Evolutionary conservation across 2,888 invertebrate species (phyloP).

Genomic region (Polia nebulosa): DNA sequence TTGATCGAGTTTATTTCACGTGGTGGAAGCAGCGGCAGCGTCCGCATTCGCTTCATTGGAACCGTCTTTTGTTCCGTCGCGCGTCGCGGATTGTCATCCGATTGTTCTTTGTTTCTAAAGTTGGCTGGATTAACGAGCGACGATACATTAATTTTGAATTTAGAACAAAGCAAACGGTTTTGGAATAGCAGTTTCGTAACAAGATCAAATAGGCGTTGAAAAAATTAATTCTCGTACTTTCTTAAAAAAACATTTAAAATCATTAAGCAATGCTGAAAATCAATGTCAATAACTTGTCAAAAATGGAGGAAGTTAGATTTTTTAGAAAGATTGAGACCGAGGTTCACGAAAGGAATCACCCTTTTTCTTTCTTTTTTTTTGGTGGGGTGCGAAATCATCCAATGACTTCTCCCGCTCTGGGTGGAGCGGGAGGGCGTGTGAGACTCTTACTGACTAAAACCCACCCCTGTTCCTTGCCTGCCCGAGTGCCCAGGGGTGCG

Average conservation of each 20-base stretch:
- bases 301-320: no score
- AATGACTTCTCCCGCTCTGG: no score
- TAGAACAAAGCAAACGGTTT: not conserved
- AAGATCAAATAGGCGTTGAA: no score
- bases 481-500: no score
- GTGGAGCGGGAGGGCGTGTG: no score
- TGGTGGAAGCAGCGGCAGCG: conserved; percentile 27
- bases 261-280: not conserved
- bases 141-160: conserved; percentile 18
- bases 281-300: no score
- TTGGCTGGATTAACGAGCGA: conserved; percentile 14
- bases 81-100: conserved; percentile 49
- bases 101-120: conserved; percentile 55
- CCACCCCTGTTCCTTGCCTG: no score
- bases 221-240: not conserved
- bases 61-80: conserved; percentile 43
- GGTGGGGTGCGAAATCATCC: no score
- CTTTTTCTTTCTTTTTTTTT: no score
- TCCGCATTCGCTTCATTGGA: conserved; percentile 31
- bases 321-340: no score
- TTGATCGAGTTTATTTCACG: conserved; percentile 55
- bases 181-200: not conserved
- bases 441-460: no score
- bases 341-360: no score
- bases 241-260: not conserved